Evolutionary conservation across 2,888 invertebrate genomes (phyloP).

Genomic region (Blastobasis adustella): DNA sequence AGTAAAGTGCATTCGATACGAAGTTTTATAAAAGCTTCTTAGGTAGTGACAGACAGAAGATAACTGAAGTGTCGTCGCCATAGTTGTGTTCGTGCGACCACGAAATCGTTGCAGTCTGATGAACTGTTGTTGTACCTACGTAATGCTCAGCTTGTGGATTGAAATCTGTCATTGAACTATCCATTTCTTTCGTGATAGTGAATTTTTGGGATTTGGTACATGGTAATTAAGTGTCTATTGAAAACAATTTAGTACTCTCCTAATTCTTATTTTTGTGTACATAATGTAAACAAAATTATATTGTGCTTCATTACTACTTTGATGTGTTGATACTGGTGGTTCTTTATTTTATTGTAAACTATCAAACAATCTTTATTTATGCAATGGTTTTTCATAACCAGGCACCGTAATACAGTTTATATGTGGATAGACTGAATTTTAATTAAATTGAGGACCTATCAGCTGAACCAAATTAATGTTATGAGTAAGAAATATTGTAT

Average conservation of each 20-base stretch:
- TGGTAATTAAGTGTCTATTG: no score
- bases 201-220: neutral
- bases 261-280: neutral
- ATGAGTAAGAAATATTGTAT: no score
- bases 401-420: no score
- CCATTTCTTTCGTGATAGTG: conserved; percentile 21
- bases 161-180: conserved; percentile 48
- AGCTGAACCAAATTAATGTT: no score
- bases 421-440: no score
- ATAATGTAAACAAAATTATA: conserved; percentile 31
- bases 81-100: conserved; percentile 56
- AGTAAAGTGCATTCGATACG: conserved; percentile 15
- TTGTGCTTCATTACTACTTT: no score
- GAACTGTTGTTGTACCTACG: conserved; percentile 50
- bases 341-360: neutral
- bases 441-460: no score
- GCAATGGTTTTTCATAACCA: no score
- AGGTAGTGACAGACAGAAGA: conserved; percentile 29
- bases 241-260: no score
- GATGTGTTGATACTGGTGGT: no score
- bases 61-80: conserved; percentile 52
- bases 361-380: neutral
- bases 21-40: no score
- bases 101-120: conserved; percentile 47
- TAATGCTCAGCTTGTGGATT: conserved; percentile 51